Base-by-base conservation (phyloP, 2,888 invertebrate species). In the Tholera decimalis region DNA sequence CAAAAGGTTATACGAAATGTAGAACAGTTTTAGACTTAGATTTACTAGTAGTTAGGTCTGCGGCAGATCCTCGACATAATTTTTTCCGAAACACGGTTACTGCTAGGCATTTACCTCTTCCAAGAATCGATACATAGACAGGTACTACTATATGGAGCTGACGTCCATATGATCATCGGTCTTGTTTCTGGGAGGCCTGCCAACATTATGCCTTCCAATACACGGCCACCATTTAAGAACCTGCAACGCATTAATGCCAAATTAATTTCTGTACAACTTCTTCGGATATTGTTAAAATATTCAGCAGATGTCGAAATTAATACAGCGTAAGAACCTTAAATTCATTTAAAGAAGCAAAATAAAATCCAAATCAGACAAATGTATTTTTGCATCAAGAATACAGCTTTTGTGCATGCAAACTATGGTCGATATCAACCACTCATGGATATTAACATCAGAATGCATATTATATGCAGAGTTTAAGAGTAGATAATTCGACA, bases 371-470 rank as follows among this genome's bases (percentile, higher is more conserved):
- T 44, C 39, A 28, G 20, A 49, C 30, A n/a, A 54, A 59, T 57
- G 43, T 60, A 76, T 65, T 76, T 73, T 59, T 47, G 35, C 33
- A 50, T 53, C 53, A 69, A 37, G 46, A 63, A 62, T 58, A 24
- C 72, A 58, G 53, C 44, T 26, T 66, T 66, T 58, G 59, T 55
- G 24, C 9, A 56, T 64, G 58, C 64, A 62, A 74, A 67, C 53
- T 69, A 50, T 51, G 59, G 11, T 9, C 20, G 44, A 59, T 64
- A 67, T 54, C 59, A 44, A 63, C 55, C 50, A 53, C 51, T 51
- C 44, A 67, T 63, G 24, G 43, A n/a, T 54, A 77, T 64, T 73
- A 64, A 56, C 43, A 59, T 53, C 53, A 74, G 71, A 67, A 73
- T 77, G 61, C 51, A 28, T 22, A 50, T 43, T 44, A 56, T 72